A percentile compares a stretch with the other conserved stretches of the same genome.
phyloP scores from a whole-genome alignment of 2,797 vertebrate genomes.

The Pogonophryne albipinna region DNA sequence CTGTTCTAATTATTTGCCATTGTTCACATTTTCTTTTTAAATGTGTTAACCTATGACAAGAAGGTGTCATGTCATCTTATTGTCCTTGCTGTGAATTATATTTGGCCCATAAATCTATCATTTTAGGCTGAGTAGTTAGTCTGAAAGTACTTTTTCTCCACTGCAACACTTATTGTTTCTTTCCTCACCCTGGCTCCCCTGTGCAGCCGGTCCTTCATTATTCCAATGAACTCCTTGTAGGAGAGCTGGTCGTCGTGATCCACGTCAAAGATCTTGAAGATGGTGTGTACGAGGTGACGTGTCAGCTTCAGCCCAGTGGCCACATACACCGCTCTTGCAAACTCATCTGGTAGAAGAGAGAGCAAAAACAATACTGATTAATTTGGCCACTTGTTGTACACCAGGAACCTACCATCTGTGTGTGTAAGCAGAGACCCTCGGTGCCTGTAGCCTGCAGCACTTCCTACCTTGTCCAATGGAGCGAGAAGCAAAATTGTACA shows the following conservation, averaged over 20 bases:
- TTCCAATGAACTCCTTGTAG: slow-evolving; percentile 98
- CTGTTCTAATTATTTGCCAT: neutral
- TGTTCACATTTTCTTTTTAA: neutral
- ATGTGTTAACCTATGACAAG: no score
- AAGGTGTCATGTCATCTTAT: no score
- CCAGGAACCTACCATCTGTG: neutral
- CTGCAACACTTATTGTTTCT: neutral
- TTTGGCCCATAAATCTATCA: neutral
- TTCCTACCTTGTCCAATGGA: slow-evolving; percentile 95
- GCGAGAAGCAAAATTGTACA: slow-evolving; percentile 98
- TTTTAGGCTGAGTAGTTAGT: slow-evolving; percentile 1
- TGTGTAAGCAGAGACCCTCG: neutral
- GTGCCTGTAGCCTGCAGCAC: neutral
- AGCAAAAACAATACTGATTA: neutral
- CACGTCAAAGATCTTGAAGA: slow-evolving; percentile 99
- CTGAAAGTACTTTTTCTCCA: neutral
- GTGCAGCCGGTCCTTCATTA: slow-evolving; percentile 99
- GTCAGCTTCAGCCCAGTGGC: slow-evolving; percentile 97
- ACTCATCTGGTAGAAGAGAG: slow-evolving; percentile 90
- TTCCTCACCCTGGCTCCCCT: slow-evolving; percentile 92
- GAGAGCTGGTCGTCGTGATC: slow-evolving; percentile 98
- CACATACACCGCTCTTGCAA: slow-evolving; percentile 97
- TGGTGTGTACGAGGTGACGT: slow-evolving; percentile 96
- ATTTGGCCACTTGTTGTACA: neutral
- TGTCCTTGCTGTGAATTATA: neutral